These are phyloP conservation scores for Heliconius aoede DNA, from an alignment of 2,888 invertebrate genomes.

Conservation along the genomic window DNA sequence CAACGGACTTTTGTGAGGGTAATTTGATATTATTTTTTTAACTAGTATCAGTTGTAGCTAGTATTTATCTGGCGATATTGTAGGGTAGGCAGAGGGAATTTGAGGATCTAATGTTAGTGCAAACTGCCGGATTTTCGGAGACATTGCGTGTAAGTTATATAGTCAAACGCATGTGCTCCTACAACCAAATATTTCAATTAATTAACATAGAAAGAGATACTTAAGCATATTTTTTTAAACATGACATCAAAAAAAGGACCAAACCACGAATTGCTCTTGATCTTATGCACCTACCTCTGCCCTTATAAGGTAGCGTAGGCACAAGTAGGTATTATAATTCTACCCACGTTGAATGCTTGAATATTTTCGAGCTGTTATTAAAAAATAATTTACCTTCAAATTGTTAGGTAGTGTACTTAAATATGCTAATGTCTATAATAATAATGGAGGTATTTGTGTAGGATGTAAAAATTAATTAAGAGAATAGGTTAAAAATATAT, in stretches of 20 bases:
- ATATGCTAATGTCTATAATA: neutral
- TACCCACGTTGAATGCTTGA: conserved; percentile 15
- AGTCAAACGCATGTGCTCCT: no score
- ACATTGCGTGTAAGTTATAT: no score
- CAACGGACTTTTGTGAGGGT: neutral
- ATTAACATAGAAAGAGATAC: neutral
- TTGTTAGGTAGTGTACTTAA: neutral
- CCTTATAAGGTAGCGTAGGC: conserved; percentile 14
- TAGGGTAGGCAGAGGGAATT: no score
- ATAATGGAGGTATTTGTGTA: neutral
- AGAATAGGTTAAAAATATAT: no score
- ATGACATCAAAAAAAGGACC: conserved; percentile 14
- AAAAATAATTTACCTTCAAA: neutral
- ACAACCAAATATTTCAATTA: neutral
- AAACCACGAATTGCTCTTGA: conserved; percentile 26
- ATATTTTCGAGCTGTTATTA: neutral
- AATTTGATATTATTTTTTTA: no score
- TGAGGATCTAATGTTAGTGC: no score
- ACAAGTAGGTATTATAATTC: conserved; percentile 10
- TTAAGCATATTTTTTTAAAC: conserved; percentile 4
- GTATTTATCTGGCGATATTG: no score
- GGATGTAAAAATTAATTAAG: neutral
- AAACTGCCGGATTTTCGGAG: no score
- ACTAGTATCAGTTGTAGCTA: no score
- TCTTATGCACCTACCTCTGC: conserved; percentile 12